Evolutionary conservation across 64 coral and sea anemone genomes (phyloP).

Genomic region (Hydrozoanthus tunicans): DNA sequence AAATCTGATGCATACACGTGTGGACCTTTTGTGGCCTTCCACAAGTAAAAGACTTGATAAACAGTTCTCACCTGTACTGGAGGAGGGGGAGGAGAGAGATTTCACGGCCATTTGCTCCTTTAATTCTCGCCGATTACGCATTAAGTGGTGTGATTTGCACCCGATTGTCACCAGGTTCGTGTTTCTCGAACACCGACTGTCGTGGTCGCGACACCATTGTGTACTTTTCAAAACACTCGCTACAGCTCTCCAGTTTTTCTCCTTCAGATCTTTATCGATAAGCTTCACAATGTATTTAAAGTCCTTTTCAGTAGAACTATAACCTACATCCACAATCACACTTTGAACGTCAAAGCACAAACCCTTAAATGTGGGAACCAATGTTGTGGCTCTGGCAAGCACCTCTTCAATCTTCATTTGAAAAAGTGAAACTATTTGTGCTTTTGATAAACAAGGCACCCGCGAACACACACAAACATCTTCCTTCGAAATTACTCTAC

Average conservation of each 20-base stretch:
- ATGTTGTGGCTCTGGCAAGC: background rate
- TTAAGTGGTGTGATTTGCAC: background rate
- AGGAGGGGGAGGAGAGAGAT: background rate
- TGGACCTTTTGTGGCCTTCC: background rate
- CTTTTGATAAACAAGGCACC: conserved; percentile 51
- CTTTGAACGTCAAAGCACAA: conserved; percentile 31
- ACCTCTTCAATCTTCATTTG: conserved; percentile 39
- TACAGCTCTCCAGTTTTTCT: background rate
- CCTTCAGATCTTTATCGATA: background rate
- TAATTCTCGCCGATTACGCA: conserved; percentile 34
- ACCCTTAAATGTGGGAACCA: conserved; percentile 24
- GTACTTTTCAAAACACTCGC: background rate
- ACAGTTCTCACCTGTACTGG: conserved; percentile 16
- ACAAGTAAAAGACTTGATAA: background rate
- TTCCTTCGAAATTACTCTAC: background rate
- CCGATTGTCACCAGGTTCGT: background rate
- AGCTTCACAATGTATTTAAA: conserved; percentile 6
- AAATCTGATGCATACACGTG: background rate
- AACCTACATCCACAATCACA: conserved; percentile 33
- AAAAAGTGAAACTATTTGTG: conserved; percentile 39
- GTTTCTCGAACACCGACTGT: conserved; percentile 32
- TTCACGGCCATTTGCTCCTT: background rate
- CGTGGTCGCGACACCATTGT: conserved; percentile 28
- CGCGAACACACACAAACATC: conserved; percentile 20
- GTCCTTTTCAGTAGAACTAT: conserved; percentile 7